These are phyloP conservation scores for Ginglymostoma cirratum DNA, from an alignment of 2,113 vertebrate species.

Conservation along the genomic window DNA sequence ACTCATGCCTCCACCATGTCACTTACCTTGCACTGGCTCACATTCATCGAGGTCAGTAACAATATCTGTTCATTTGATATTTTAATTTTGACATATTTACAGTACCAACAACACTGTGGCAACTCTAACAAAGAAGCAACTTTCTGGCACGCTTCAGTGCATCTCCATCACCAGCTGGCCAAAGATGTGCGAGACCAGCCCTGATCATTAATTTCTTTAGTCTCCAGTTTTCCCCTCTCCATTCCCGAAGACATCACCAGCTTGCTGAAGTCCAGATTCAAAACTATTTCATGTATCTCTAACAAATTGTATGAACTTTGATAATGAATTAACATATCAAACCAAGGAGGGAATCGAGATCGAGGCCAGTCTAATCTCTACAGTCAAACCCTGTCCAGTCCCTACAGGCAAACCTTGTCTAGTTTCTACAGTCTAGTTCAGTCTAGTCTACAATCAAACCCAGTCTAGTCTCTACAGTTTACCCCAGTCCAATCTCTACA, in stretches of 20 bases:
- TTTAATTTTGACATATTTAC: neutral
- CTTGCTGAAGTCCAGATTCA: neutral
- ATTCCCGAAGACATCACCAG: too few relatives aligned
- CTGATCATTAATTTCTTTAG: neutral
- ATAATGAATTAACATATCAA: neutral
- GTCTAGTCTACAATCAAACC: neutral
- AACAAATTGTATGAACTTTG: neutral
- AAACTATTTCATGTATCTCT: neutral
- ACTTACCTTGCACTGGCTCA: slow-evolving; percentile 50
- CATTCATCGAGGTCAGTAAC: slow-evolving; percentile 54
- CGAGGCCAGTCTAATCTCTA: neutral
- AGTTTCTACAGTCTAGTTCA: neutral
- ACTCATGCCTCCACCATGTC: slow-evolving; percentile 51
- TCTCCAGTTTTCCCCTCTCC: neutral
- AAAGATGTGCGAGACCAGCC: neutral
- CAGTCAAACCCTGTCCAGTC: neutral
- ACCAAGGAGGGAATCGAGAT: too few relatives aligned
- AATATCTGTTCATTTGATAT: neutral
- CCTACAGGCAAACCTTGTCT: neutral
- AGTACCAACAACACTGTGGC: neutral
- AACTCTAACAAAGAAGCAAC: neutral
- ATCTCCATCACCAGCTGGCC: neutral
- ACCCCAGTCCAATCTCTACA: neutral
- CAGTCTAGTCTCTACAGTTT: neutral
- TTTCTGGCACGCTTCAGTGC: neutral